Evolutionary conservation across 2,888 invertebrate species (phyloP).

Genomic region (Cremastobaeus sp.): DNA sequence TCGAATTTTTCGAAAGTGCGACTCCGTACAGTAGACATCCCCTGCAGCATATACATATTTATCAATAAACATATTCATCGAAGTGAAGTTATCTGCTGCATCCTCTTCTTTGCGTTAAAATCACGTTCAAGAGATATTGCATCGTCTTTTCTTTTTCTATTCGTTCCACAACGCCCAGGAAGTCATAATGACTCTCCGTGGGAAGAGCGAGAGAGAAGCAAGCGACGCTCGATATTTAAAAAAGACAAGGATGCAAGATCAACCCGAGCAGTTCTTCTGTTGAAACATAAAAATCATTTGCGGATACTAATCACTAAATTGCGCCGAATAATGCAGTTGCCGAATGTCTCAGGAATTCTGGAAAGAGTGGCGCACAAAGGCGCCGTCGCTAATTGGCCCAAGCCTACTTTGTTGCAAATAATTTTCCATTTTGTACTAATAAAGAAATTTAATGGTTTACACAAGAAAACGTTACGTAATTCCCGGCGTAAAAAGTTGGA

Average conservation of each 20-base stretch:
- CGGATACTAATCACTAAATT: too few species aligned
- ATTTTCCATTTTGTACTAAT: too few species aligned
- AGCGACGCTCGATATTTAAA: slow-evolving; percentile 7
- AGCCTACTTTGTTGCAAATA: too few species aligned
- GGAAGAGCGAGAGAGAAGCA: slow-evolving; percentile 67
- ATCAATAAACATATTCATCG: slow-evolving; percentile 20
- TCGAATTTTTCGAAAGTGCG: too few species aligned
- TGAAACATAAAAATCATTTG: slow-evolving; percentile 24
- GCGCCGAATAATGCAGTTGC: not conserved
- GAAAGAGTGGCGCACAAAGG: too few species aligned
- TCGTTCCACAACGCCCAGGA: slow-evolving; percentile 70
- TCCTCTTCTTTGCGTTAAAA: slow-evolving; percentile 32
- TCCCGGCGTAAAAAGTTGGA: slow-evolving; percentile 32
- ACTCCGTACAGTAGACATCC: too few species aligned
- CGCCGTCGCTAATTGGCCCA: too few species aligned
- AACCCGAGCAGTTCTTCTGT: not conserved
- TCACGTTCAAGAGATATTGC: slow-evolving; percentile 62
- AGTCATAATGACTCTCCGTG: slow-evolving; percentile 75
- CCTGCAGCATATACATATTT: not conserved
- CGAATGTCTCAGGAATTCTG: too few species aligned
- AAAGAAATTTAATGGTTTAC: not conserved
- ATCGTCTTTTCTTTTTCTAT: slow-evolving; percentile 56
- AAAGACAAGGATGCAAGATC: slow-evolving; percentile 16
- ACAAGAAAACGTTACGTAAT: too few species aligned
- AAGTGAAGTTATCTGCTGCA: slow-evolving; percentile 16